phyloP scores from a whole-genome alignment of 2,888 invertebrate genomes.

The Rutpela maculata region DNA sequence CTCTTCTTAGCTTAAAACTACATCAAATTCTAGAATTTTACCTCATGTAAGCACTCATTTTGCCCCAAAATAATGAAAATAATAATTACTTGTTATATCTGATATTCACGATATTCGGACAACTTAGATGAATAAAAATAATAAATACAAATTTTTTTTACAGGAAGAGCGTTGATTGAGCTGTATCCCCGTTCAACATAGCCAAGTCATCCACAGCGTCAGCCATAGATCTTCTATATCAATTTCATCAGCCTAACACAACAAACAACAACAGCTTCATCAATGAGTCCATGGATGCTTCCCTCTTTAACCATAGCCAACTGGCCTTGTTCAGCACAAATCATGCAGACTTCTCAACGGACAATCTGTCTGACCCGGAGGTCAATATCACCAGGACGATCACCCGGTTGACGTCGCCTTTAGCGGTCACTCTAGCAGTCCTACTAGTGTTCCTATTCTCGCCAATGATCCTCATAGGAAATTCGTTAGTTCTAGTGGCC shows the following conservation, averaged over 20 bases:
- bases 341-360: slow-evolving; percentile 63
- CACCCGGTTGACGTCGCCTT: slow-evolving; percentile 70
- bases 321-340: slow-evolving; percentile 65
- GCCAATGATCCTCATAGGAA: slow-evolving; percentile 78
- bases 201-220: background rate
- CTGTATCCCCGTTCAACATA: background rate
- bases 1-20: no score
- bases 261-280: slow-evolving; percentile 58
- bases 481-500: slow-evolving; percentile 77
- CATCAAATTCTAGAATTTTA: no score
- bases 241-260: slow-evolving; percentile 22
- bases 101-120: no score
- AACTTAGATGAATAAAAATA: no score
- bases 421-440: slow-evolving; percentile 74
- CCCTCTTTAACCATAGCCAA: slow-evolving; percentile 66
- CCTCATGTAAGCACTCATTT: no score
- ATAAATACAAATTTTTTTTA: background rate
- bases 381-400: slow-evolving; percentile 68
- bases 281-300: slow-evolving; percentile 68
- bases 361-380: slow-evolving; percentile 66
- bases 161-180: background rate
- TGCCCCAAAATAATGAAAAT: no score
- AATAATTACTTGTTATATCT: no score
- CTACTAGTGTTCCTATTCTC: slow-evolving; percentile 76
- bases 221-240: slow-evolving; percentile 31